phyloP scores from a whole-genome alignment of 2,888 invertebrate species.

The Scaptomyza caliginosa region DNA sequence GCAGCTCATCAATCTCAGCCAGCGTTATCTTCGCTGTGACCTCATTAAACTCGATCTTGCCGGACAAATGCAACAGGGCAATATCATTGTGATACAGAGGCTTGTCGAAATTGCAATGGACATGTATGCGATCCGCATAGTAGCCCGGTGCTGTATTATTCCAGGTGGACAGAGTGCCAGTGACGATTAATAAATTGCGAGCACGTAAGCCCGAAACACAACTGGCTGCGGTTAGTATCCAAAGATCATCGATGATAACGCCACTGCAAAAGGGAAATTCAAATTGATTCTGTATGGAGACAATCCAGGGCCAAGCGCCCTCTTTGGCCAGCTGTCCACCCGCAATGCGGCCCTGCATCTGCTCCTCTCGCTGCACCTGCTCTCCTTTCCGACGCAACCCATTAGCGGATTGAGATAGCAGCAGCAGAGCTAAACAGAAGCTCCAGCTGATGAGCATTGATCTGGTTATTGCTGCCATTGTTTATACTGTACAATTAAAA shows the following conservation, averaged over 20 bases:
- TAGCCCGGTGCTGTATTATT: conserved; percentile 38
- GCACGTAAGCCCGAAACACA: conserved; percentile 66
- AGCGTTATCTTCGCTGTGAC: conserved; percentile 85
- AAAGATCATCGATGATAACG: conserved; percentile 60
- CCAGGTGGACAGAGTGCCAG: conserved; percentile 69
- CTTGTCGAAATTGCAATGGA: conserved; percentile 71
- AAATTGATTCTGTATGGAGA: conserved; percentile 67
- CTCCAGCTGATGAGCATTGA: conserved; percentile 22
- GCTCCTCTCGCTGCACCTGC: conserved; percentile 26
- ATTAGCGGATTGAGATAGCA: neutral
- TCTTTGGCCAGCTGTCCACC: conserved; percentile 55
- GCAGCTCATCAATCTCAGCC: conserved; percentile 76
- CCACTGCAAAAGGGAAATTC: conserved; percentile 75
- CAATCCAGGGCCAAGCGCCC: conserved; percentile 75
- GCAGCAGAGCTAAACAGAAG: conserved; percentile 2
- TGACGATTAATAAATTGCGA: conserved; percentile 44
- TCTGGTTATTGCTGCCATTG: conserved; percentile 50
- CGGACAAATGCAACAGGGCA: conserved; percentile 86
- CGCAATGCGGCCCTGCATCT: conserved; percentile 51
- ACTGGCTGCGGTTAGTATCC: conserved; percentile 78
- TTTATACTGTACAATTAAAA: conserved; percentile 45
- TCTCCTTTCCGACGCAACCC: conserved; percentile 55
- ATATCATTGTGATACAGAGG: conserved; percentile 86
- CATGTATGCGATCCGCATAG: conserved; percentile 42
- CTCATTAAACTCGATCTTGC: conserved; percentile 85